Conservation (phyloP, 1,140 invertebrate genomes). For the Chironomus striatipennis region DNA sequence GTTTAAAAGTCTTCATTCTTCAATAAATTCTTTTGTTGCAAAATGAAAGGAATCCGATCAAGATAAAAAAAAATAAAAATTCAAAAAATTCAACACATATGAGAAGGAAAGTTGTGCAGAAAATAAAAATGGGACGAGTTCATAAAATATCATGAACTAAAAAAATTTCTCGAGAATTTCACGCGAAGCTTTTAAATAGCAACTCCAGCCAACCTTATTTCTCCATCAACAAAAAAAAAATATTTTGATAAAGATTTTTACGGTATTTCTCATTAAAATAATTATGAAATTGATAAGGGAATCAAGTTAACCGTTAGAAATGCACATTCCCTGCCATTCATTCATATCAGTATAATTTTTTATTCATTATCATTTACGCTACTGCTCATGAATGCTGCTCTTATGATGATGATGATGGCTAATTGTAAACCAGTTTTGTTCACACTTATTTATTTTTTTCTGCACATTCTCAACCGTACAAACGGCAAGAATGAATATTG, state of each 20-base stretch:
- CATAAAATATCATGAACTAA: too few species aligned
- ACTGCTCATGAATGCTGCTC: not conserved
- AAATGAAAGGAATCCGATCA: too few species aligned
- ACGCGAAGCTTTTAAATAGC: not conserved
- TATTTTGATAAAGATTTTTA: not conserved
- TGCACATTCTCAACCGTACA: not conserved
- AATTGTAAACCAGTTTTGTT: conserved; percentile 9
- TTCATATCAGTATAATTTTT: conserved; percentile 7
- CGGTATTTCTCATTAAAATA: too few species aligned
- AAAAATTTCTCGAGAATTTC: too few species aligned
- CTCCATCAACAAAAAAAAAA: not conserved
- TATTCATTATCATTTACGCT: not conserved
- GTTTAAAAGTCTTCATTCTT: too few species aligned
- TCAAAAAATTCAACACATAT: too few species aligned
- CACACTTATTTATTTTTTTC: not conserved
- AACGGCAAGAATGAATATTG: too few species aligned
- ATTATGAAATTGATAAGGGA: too few species aligned
- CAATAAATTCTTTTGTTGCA: too few species aligned
- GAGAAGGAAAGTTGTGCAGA: too few species aligned
- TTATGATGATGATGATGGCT: not conserved
- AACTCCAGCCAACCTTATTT: not conserved
- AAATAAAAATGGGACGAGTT: too few species aligned
- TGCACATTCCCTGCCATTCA: not conserved
- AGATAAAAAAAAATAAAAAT: too few species aligned
- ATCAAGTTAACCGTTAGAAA: not conserved